phyloP scores from a whole-genome alignment of 2,888 invertebrate species.

The Papilio demoleus region DNA sequence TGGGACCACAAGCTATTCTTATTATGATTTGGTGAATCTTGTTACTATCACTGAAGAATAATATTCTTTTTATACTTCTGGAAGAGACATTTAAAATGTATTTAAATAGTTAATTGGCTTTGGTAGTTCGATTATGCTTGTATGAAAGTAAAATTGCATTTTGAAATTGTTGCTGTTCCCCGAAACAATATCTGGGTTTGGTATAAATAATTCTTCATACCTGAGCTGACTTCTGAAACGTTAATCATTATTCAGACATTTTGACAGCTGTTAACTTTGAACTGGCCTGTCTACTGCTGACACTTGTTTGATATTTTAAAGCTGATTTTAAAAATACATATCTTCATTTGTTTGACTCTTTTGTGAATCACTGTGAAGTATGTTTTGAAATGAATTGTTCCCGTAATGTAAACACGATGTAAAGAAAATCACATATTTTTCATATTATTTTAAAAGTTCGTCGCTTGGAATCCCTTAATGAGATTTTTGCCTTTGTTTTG shows the following conservation, averaged over 20 bases:
- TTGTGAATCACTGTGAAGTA: background rate
- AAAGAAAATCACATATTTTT: no score
- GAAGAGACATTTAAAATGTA: no score
- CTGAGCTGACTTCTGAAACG: background rate
- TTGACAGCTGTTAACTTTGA: slow-evolving; percentile 27
- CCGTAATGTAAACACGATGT: background rate
- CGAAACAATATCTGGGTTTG: no score
- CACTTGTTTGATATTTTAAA: slow-evolving; percentile 13
- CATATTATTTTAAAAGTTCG: no score
- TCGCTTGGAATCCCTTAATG: no score
- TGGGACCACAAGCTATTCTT: background rate
- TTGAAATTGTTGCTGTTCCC: no score
- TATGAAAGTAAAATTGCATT: no score
- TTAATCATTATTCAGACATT: slow-evolving; percentile 26
- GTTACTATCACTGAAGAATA: background rate
- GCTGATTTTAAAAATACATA: slow-evolving; percentile 11
- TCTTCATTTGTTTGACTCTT: slow-evolving; percentile 16
- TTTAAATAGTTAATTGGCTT: no score
- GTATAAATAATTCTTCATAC: background rate
- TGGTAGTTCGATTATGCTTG: no score
- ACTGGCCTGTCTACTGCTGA: slow-evolving; percentile 15
- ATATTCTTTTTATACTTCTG: no score
- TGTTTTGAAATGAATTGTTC: slow-evolving; percentile 12
- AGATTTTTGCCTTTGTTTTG: background rate
- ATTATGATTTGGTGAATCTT: background rate